Base-by-base conservation (phyloP, 2,113 vertebrate genomes). In the Cyphomyrus plagiostoma region DNA sequence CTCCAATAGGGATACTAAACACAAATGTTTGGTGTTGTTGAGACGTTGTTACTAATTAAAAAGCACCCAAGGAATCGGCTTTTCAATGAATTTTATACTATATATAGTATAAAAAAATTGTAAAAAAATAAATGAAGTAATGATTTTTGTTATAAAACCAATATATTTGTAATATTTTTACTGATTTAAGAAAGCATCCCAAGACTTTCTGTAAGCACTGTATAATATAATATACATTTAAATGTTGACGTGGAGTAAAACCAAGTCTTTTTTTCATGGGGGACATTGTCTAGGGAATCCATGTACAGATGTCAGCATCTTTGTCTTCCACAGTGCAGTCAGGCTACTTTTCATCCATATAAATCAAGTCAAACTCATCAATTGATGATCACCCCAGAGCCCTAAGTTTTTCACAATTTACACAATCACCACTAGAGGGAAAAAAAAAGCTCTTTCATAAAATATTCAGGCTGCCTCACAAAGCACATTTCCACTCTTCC, bases 401-500 rank as follows among this genome's bases (percentile, higher is more conserved):
- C 26, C 45, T 26, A 21, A 89, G 39, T 86, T 70, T 70, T 70
- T 30, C 49, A 80, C 74, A 42, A 42, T 80, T 42, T 80, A 42
- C 74, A 80, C 74, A 80, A 80, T 80, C 74, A 42, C 74, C 35
- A 80, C 74, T 17, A 80, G 35, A 77, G 4, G 89, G 62, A 30
- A 91, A 92, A 88, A 88, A 91, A 19, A 50, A 80, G 90, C 30
- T 80, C 89, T 30, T 70, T 23, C 90, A 95, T 94, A 15, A 95
- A 94, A 94, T 77, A 94, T 95, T 95, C 19, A 94, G 85, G 88
- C 49, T 23, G 92, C 90, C 88, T 90, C 88, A 58, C 62, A 89
- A 91, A 93, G 89, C 88, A 88, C 90, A 91, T 90, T 50, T 88
- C 66, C 84, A 89, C 90, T 89, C 85, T 91, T 92, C 83, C 89